Evolutionary conservation across 2,888 invertebrate species (phyloP).

Genomic region (Steinernema hermaphroditum): DNA sequence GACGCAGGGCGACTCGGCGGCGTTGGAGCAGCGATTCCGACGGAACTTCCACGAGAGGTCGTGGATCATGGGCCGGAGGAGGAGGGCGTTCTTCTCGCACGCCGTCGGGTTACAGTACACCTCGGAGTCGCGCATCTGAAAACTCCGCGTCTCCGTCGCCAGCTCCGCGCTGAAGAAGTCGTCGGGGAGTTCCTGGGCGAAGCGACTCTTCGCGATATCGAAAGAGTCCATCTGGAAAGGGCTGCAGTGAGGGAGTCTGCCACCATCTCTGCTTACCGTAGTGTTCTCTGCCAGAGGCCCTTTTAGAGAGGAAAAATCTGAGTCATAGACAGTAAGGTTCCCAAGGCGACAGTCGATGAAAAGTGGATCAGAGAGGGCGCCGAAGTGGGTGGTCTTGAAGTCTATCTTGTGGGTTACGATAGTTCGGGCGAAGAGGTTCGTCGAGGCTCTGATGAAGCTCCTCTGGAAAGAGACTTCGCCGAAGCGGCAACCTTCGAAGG

Average conservation of each 20-base stretch:
- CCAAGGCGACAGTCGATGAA: not conserved
- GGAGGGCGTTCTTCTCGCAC: slow-evolving; percentile 41
- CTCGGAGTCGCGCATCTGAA: slow-evolving; percentile 34
- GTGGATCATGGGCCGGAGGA: slow-evolving; percentile 41
- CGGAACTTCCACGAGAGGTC: slow-evolving; percentile 43
- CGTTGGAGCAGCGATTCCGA: slow-evolving; percentile 39
- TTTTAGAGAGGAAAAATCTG: not conserved
- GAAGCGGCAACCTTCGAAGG: slow-evolving; percentile 8
- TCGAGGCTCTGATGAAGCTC: slow-evolving; percentile 26
- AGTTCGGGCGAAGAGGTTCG: slow-evolving; percentile 26
- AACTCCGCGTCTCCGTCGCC: slow-evolving; percentile 33
- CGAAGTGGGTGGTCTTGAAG: slow-evolving; percentile 11
- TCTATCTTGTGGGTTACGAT: not conserved
- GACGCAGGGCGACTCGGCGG: slow-evolving; percentile 1
- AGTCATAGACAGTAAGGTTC: not conserved
- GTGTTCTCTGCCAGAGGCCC: not conserved
- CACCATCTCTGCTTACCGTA: too few relatives aligned
- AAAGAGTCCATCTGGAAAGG: slow-evolving; percentile 38
- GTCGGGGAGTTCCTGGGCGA: slow-evolving; percentile 32
- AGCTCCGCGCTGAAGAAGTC: slow-evolving; percentile 30
- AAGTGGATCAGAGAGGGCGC: not conserved
- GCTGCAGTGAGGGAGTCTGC: too few relatives aligned
- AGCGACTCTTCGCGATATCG: slow-evolving; percentile 32
- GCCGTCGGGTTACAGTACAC: slow-evolving; percentile 34
- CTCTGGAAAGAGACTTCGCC: slow-evolving; percentile 27